A percentile compares a stretch with the other conserved stretches of the same genome.
Conservation (phyloP, 2,888 invertebrate genomes). For the Spodoptera littoralis region DNA sequence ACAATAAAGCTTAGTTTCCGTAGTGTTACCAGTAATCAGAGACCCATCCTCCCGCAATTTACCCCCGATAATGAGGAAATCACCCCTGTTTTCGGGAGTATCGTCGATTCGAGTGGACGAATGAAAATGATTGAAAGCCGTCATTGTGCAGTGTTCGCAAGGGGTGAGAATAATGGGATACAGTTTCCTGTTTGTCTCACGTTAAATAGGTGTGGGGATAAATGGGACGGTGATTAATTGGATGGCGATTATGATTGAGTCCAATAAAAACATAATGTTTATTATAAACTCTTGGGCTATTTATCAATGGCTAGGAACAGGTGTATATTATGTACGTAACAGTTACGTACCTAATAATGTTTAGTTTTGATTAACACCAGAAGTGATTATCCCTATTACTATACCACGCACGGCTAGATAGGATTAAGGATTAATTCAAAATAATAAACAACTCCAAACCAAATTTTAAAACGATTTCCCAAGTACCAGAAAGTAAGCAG, state of each 20-base stretch:
- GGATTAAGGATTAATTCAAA: too few relatives aligned
- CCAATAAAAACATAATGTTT: too few relatives aligned
- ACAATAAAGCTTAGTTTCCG: slow-evolving; percentile 59
- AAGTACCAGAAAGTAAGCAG: slow-evolving; percentile 5
- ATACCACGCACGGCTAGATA: too few relatives aligned
- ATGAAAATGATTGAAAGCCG: slow-evolving; percentile 53
- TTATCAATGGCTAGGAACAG: too few relatives aligned
- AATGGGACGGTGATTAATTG: slow-evolving; percentile 20
- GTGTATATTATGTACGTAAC: too few relatives aligned
- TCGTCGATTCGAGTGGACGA: slow-evolving; percentile 45
- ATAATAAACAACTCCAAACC: too few relatives aligned
- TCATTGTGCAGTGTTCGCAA: slow-evolving; percentile 32
- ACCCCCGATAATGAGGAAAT: slow-evolving; percentile 57
- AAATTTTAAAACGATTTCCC: neutral
- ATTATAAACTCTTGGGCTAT: too few relatives aligned
- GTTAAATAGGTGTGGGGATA: slow-evolving; percentile 18
- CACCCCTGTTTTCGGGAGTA: slow-evolving; percentile 40
- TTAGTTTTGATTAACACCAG: too few relatives aligned
- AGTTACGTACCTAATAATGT: too few relatives aligned
- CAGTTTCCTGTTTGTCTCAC: slow-evolving; percentile 36
- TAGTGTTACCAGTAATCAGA: slow-evolving; percentile 56
- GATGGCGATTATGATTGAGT: slow-evolving; percentile 23
- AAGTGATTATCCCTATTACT: too few relatives aligned
- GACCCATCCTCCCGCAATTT: slow-evolving; percentile 52
- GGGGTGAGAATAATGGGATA: slow-evolving; percentile 17